These are phyloP conservation scores for Eudyptes chrysolophus DNA, from an alignment of 2,113 vertebrate species.

Conservation along the genomic window DNA sequence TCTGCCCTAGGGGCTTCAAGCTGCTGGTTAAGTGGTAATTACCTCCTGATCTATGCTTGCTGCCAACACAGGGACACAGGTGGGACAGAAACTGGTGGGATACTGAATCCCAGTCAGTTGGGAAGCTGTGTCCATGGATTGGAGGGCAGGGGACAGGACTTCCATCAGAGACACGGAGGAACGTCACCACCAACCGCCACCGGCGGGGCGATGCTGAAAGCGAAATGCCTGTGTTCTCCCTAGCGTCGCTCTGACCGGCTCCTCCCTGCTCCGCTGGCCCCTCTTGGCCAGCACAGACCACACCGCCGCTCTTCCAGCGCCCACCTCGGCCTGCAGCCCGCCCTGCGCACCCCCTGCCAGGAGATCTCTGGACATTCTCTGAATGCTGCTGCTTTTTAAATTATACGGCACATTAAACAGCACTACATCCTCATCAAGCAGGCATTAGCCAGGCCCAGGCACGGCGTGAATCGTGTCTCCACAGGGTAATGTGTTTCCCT, in stretches of 20 bases:
- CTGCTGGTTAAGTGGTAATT: background rate
- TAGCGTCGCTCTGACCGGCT: background rate
- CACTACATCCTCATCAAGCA: background rate
- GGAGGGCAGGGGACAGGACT: too few relatives aligned
- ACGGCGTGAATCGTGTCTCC: fast-evolving
- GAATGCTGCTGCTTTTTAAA: background rate
- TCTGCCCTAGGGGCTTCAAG: background rate
- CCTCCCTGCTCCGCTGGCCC: background rate
- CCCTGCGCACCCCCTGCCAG: background rate
- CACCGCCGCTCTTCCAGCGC: background rate
- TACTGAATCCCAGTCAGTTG: background rate
- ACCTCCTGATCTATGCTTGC: background rate
- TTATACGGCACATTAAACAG: background rate
- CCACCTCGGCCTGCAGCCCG: background rate
- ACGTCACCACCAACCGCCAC: background rate
- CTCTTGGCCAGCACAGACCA: background rate
- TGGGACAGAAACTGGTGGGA: background rate
- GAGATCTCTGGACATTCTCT: background rate
- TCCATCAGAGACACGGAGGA: background rate
- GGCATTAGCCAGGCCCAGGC: background rate
- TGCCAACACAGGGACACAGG: background rate
- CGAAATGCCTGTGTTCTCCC: background rate
- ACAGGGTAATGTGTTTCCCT: background rate
- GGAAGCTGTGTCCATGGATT: background rate
- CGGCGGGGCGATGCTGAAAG: background rate